Conservation (phyloP, 64 coral and sea anemone genomes). For the Stylophora pistillata region DNA sequence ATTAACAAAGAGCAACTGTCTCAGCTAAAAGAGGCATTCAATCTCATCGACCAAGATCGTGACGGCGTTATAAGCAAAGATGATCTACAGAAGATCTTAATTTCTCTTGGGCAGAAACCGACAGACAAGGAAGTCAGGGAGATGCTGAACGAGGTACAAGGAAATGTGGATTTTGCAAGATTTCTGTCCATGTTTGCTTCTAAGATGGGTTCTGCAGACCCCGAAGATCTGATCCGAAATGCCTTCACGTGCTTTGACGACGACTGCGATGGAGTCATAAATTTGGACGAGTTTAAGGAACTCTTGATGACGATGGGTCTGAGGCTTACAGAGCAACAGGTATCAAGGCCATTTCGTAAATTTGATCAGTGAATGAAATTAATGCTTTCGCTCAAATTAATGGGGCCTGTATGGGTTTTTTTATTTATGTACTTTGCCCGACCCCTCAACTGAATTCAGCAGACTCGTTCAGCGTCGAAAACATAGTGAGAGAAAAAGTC, state of each 20-base stretch:
- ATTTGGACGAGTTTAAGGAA: conserved; percentile 57
- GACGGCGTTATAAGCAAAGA: conserved; percentile 67
- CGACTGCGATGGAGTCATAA: conserved; percentile 55
- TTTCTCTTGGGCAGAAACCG: conserved; percentile 71
- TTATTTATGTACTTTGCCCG: too few species aligned
- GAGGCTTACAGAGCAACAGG: conserved; percentile 71
- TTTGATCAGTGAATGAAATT: too few species aligned
- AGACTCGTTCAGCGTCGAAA: too few species aligned
- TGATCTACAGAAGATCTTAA: conserved; percentile 41
- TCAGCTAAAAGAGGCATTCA: conserved; percentile 49
- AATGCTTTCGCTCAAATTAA: too few species aligned
- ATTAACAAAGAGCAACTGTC: conserved; percentile 43
- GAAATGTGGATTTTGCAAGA: conserved; percentile 40
- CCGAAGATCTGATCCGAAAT: conserved; percentile 57
- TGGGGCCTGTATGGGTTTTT: too few species aligned
- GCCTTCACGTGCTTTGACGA: conserved; percentile 82
- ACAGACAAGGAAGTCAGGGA: conserved; percentile 47
- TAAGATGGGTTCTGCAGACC: conserved; percentile 54
- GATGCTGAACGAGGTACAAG: conserved; percentile 62
- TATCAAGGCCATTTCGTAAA: not conserved
- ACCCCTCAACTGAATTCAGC: too few species aligned
- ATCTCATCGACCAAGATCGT: conserved; percentile 66
- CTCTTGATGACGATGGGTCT: conserved; percentile 60
- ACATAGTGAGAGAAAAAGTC: too few species aligned
- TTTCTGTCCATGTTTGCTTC: conserved; percentile 65